These are phyloP conservation scores for Dioctria linearis DNA, from an alignment of 2,888 invertebrate species.

Conservation along the genomic window DNA sequence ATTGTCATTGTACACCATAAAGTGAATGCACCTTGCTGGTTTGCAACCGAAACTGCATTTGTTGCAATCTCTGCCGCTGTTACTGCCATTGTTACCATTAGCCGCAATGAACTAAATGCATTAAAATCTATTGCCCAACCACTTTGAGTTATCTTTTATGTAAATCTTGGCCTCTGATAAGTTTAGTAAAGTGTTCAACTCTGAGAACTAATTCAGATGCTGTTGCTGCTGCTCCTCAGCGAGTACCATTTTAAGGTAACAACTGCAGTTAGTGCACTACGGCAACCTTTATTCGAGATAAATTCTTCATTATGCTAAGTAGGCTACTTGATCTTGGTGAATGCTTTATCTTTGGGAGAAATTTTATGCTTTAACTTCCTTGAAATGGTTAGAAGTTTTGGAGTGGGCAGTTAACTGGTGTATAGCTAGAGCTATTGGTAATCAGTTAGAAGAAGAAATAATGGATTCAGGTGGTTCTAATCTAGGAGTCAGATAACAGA, in stretches of 20 bases:
- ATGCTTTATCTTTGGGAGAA: background rate
- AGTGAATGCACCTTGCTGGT: conserved; percentile 48
- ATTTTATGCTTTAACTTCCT: background rate
- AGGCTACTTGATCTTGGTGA: conserved; percentile 20
- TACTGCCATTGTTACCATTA: conserved; percentile 31
- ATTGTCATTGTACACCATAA: conserved; percentile 39
- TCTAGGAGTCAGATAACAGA: too few species aligned
- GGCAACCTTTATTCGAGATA: conserved; percentile 21
- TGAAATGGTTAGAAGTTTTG: background rate
- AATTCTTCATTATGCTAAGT: conserved; percentile 31
- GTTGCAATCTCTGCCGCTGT: background rate
- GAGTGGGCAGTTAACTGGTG: too few species aligned
- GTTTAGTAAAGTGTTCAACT: conserved; percentile 24
- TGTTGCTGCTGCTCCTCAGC: background rate
- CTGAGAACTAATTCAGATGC: conserved; percentile 29
- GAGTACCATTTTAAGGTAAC: conserved; percentile 38
- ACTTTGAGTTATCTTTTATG: conserved; percentile 38
- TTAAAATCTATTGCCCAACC: conserved; percentile 47
- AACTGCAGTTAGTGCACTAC: conserved; percentile 30
- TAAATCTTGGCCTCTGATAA: conserved; percentile 42
- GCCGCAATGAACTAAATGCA: conserved; percentile 31
- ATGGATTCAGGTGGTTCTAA: too few species aligned
- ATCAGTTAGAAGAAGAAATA: too few species aligned
- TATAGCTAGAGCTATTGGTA: too few species aligned
- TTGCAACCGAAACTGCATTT: conserved; percentile 7